phyloP scores from a whole-genome alignment of 2,797 vertebrate species.

The Podargus strigoides region DNA sequence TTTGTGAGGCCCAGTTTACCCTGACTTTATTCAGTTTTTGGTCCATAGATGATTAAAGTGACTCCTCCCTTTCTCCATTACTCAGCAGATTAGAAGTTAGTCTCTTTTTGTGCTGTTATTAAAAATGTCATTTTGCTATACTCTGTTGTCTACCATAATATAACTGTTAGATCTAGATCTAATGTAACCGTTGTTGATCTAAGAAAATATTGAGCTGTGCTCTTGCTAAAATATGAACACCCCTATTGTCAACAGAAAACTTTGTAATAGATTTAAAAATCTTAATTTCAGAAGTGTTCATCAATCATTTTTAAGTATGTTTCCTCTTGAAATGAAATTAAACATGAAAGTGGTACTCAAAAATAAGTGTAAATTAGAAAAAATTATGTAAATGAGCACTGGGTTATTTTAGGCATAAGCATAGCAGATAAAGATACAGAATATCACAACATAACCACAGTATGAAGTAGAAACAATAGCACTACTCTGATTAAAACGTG shows the following conservation, averaged over 20 bases:
- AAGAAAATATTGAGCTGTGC: background rate
- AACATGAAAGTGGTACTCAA: background rate
- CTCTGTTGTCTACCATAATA: background rate
- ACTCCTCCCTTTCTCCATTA: background rate
- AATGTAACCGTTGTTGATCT: too few relatives aligned
- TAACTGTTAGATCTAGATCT: too few relatives aligned
- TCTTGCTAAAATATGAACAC: background rate
- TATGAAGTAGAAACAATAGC: background rate
- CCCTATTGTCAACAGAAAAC: background rate
- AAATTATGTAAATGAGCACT: background rate
- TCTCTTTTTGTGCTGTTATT: background rate
- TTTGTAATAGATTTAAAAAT: background rate
- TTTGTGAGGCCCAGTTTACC: background rate
- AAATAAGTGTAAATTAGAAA: background rate
- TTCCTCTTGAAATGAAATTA: background rate
- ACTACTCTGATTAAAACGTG: background rate
- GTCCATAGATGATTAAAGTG: background rate
- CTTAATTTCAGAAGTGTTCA: background rate
- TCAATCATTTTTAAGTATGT: background rate
- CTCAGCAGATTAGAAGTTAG: background rate
- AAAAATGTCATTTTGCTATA: background rate
- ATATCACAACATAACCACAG: background rate
- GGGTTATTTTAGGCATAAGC: rapidly evolving
- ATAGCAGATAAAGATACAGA: background rate
- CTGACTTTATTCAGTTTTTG: background rate